phyloP scores from a whole-genome alignment of 2,797 vertebrate genomes.

The Austrolebias charrua region DNA sequence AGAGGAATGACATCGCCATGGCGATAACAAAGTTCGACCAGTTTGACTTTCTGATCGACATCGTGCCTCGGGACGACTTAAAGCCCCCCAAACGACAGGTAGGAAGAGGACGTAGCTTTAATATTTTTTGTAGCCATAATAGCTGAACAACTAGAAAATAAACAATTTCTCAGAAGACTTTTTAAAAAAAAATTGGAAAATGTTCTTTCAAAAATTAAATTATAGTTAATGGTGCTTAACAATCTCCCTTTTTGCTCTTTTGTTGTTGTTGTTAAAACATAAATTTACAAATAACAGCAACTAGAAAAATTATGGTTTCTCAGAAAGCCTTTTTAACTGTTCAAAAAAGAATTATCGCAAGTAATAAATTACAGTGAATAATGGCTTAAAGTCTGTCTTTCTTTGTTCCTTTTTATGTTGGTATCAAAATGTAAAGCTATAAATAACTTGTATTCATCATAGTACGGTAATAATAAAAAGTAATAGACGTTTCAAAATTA shows the following conservation, averaged over 20 bases:
- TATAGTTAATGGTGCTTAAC: no score
- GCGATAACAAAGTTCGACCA: slow-evolving; percentile 99
- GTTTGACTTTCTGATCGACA: slow-evolving; percentile 99
- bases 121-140: not conserved
- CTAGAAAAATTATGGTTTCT: not conserved
- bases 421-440: no score
- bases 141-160: not conserved
- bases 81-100: slow-evolving; percentile 99
- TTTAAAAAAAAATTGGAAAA: no score
- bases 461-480: no score
- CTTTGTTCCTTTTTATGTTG: no score
- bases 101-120: slow-evolving; percentile 16
- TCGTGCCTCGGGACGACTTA: slow-evolving; percentile 95
- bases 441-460: no score
- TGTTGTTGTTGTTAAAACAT: not conserved
- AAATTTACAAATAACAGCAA: not conserved
- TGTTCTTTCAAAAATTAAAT: no score
- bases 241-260: not conserved
- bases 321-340: no score
- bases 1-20: slow-evolving; percentile 99
- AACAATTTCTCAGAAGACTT: not conserved
- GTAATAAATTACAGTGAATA: no score
- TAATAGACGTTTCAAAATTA: no score
- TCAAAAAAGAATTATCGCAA: no score
- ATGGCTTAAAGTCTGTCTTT: no score